Percentiles rank a stretch among this genome's conserved stretches.
These are phyloP conservation scores for Elanoides forficatus DNA, from an alignment of 2,113 vertebrate species.

Conservation along the genomic window DNA sequence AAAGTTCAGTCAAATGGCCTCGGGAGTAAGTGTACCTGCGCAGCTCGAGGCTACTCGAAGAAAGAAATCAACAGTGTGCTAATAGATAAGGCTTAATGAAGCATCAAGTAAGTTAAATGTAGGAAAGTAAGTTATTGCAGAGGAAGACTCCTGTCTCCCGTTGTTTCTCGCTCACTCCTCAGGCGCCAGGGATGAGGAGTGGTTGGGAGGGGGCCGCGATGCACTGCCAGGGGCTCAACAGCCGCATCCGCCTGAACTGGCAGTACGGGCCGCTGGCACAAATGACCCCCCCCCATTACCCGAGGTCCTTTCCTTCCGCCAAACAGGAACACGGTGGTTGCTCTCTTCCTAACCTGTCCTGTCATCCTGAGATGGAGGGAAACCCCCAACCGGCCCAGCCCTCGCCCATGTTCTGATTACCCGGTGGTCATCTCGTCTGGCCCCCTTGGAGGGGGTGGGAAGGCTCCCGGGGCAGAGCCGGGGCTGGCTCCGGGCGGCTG, in stretches of 20 bases:
- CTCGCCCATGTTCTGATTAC: background rate
- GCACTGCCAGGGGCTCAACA: background rate
- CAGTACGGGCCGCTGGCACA: background rate
- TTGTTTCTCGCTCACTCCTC: background rate
- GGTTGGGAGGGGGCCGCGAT: background rate
- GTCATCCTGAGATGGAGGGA: background rate
- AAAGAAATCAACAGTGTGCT: background rate
- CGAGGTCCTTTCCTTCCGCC: background rate
- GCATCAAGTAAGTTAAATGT: background rate
- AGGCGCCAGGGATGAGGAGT: background rate
- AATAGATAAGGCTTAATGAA: background rate
- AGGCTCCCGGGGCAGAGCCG: background rate
- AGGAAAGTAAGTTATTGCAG: background rate
- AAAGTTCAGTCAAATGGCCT: background rate
- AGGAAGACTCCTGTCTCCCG: background rate
- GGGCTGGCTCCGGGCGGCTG: background rate
- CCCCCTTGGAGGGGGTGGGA: too few relatives aligned
- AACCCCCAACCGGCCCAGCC: background rate
- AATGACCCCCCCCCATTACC: background rate
- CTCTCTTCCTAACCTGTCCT: background rate
- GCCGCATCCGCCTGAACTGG: background rate
- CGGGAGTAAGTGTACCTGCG: background rate
- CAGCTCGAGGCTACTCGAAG: background rate
- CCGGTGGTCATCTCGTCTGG: accelerated
- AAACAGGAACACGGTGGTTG: background rate